Evolutionary conservation across 1,140 invertebrate genomes (phyloP), one percentile per base, ranked within the genome.

Genomic region (Drosophila parvula): DNA sequence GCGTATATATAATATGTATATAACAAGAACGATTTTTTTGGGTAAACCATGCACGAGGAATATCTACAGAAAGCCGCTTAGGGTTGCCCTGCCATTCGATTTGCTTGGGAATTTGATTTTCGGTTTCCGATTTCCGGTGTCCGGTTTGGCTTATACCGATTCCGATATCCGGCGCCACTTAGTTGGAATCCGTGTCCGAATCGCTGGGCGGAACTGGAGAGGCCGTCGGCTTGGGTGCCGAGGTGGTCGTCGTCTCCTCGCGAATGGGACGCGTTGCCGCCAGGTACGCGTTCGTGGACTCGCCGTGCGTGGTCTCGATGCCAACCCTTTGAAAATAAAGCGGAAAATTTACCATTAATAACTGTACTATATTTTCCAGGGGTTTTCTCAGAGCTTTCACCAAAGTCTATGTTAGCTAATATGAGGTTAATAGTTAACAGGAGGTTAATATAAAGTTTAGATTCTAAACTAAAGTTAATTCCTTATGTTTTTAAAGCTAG

Each of bases 231-330:
- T 78, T 78, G n/a, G 75, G 18, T 82, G 75, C 16, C 58, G 92
- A 90, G 14, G 38, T 51, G 90, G 80, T 41, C 14, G 80, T 43
- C n/a, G 93, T 92, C 81, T 93, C 93, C 75, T 93, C 92, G 14
- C 90, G 90, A n/a, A 91, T 90, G 12, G 93, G 82, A 60, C 92
- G 91, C 9, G 96, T 96, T 34, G 96, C 96, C 40, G 95, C 92
- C 48, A 96, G 92, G 91, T 97, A 97, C 45, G 96, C 96, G 71
- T 95, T 95, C 80, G 95, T 95, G 55, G 94, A 94, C 90, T 95
- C 94, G 5, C 95, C 96, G 78, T 96, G 94, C 51, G 96, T 96
- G 79, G 96, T 96, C 88, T 97, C 96, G 88, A 98, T 97, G 78
- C 96, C 96, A 82, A 97, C 96, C 82, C 96, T 97, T 84, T 32